phyloP scores from a whole-genome alignment of 1,140 invertebrate genomes.

The Diabrotica virgifera region DNA sequence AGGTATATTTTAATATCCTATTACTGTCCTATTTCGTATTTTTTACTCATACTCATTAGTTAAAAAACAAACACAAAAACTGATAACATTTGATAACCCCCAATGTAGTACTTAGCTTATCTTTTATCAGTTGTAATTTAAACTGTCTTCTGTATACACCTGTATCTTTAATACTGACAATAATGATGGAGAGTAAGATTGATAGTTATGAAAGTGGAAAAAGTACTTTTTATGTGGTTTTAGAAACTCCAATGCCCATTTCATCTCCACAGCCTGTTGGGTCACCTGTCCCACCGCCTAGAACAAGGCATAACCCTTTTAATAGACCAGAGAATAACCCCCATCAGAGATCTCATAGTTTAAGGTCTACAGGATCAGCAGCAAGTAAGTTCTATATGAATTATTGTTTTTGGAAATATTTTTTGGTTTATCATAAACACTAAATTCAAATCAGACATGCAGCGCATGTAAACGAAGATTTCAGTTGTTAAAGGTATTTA shows the following conservation, averaged over 20 bases:
- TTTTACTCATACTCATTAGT: too few species aligned
- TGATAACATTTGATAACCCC: too few species aligned
- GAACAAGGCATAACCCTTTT: conserved; percentile 68
- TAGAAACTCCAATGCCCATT: conserved; percentile 42
- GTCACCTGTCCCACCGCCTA: conserved; percentile 62
- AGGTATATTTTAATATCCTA: conserved; percentile 33
- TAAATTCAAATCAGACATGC: too few species aligned
- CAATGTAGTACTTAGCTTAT: too few species aligned
- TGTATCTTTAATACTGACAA: background rate
- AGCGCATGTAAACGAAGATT: too few species aligned
- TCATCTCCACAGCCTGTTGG: conserved; percentile 35
- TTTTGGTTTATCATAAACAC: too few species aligned
- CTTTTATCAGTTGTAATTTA: too few species aligned
- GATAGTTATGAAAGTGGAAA: conserved; percentile 33
- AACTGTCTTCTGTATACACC: too few species aligned
- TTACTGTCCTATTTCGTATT: too few species aligned
- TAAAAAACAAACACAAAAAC: too few species aligned
- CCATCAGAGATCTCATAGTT: conserved; percentile 55
- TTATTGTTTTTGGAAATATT: too few species aligned
- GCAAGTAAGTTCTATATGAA: conserved; percentile 44
- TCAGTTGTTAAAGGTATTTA: too few species aligned
- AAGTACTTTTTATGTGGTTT: conserved; percentile 37
- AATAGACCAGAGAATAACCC: conserved; percentile 55
- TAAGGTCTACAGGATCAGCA: conserved; percentile 51
- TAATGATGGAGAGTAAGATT: conserved; percentile 14